phyloP scores from a whole-genome alignment of 1,140 invertebrate species.

The Lucilia cuprina region DNA sequence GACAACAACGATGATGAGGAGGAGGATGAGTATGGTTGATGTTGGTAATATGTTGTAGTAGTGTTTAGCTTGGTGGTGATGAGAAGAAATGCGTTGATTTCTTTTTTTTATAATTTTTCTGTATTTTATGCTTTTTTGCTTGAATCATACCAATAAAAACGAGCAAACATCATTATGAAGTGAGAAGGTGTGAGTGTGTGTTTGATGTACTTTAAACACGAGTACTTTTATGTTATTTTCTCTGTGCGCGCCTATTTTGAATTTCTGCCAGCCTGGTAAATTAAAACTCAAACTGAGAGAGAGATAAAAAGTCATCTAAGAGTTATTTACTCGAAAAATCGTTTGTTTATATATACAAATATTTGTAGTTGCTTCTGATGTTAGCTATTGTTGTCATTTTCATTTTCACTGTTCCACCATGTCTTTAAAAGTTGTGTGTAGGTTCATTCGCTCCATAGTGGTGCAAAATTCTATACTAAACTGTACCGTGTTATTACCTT shows the following conservation, averaged over 20 bases:
- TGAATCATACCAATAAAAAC: neutral
- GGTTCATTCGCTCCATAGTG: too few species aligned
- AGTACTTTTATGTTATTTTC: neutral
- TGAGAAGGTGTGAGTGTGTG: neutral
- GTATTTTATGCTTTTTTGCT: neutral
- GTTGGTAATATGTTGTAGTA: neutral
- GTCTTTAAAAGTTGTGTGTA: neutral
- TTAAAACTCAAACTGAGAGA: slow-evolving; percentile 39
- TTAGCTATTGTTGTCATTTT: slow-evolving; percentile 2
- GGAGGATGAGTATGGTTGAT: neutral
- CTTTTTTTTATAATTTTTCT: neutral
- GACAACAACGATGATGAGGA: neutral
- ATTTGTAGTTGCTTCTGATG: too few species aligned
- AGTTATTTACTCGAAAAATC: slow-evolving; percentile 2
- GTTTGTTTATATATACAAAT: too few species aligned
- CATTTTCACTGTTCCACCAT: neutral
- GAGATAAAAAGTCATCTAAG: slow-evolving; percentile 34
- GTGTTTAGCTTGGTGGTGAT: neutral
- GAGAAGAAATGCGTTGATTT: neutral
- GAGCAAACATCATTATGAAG: neutral
- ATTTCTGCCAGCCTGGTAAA: slow-evolving; percentile 34
- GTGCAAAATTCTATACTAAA: too few species aligned
- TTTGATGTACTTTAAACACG: neutral
- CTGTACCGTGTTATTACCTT: too few species aligned
- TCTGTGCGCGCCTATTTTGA: neutral